Evolutionary conservation across 2,888 invertebrate genomes (phyloP).

Genomic region (Drosophila algonquin): DNA sequence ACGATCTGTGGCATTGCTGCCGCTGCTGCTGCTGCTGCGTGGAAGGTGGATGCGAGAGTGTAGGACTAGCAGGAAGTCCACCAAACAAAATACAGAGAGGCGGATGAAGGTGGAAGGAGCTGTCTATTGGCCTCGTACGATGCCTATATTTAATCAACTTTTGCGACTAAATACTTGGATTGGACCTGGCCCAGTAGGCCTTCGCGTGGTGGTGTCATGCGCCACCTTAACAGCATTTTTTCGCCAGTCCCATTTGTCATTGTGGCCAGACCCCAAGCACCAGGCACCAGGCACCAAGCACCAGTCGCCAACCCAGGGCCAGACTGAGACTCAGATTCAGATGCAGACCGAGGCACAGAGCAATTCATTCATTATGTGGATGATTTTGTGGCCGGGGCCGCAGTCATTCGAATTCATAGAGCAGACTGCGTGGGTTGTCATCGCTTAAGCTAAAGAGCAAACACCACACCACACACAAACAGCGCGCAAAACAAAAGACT

Average conservation of each 20-base stretch:
- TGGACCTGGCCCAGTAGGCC: conserved; percentile 70
- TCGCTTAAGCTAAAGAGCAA: conserved; percentile 72
- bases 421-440: conserved; percentile 72
- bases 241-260: conserved; percentile 64
- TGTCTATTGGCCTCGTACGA: conserved; percentile 2
- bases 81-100: not conserved
- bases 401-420: conserved; percentile 76
- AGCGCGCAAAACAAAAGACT: conserved; percentile 63
- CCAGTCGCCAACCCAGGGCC: conserved; percentile 8
- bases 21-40: not conserved
- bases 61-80: conserved; percentile 44
- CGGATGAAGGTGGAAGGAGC: not conserved
- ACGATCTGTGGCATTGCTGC: conserved; percentile 6
- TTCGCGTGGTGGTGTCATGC: conserved; percentile 73
- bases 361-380: conserved; percentile 75
- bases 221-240: conserved; percentile 80
- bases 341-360: conserved; percentile 26
- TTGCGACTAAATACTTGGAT: conserved; percentile 52
- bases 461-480: conserved; percentile 13
- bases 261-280: conserved; percentile 29
- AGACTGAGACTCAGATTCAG: conserved; percentile 14
- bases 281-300: conserved; percentile 22
- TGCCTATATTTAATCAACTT: conserved; percentile 26
- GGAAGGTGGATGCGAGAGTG: conserved; percentile 12
- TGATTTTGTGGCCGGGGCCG: conserved; percentile 60